Evolutionary conservation across 1,140 invertebrate genomes (phyloP), one percentile per base, ranked within the genome.

Genomic region (Lethocerus indicus): DNA sequence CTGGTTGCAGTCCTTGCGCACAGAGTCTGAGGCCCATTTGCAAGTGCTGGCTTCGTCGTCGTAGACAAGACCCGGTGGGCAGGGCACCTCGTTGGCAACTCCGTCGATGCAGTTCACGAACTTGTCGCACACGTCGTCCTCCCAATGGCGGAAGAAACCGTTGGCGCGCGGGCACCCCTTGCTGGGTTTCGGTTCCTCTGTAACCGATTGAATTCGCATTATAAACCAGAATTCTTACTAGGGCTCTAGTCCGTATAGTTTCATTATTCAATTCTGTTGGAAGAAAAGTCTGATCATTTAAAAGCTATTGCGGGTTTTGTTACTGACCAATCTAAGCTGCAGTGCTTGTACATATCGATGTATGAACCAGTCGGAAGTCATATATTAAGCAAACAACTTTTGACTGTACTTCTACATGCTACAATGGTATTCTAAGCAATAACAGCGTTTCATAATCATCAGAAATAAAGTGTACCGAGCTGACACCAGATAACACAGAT

Each of bases 31-130:
- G 1, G 73, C 69, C 83, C 83, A 88, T 25, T 81, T 75, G 60
- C 85, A 87, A 49, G 77, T 79, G 23, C 78, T 78, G 46, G 69
- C 71, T 16, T 75, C 71, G 47, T 84, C 79, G 58, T 87, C 81
- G 63, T 83, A 88, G 53, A 83, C 72, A n/a, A 87, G 68, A 14
- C 84, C 82, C 16, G 82, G 80, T 0, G 85, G 82, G 63, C 86
- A 89, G 0, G 80, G 74, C 54, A 80, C 70, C 49, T 74, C 71
- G 49, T 78, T 75, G n/a, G 77, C 71, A 0, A 74, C 64, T 12
- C 84, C 83, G 50, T 84, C 79, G 0, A 81, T 76, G 62, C 84
- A 87, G 61, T 84, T 84, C 61, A 81, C 77, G 64, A 88, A 89
- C 59, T 83, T 80, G 60, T 84, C 83, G 56, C 86, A 89, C 0